These are phyloP conservation scores for Cotesia glomerata DNA, from an alignment of 1,140 invertebrate species.

Conservation along the genomic window DNA sequence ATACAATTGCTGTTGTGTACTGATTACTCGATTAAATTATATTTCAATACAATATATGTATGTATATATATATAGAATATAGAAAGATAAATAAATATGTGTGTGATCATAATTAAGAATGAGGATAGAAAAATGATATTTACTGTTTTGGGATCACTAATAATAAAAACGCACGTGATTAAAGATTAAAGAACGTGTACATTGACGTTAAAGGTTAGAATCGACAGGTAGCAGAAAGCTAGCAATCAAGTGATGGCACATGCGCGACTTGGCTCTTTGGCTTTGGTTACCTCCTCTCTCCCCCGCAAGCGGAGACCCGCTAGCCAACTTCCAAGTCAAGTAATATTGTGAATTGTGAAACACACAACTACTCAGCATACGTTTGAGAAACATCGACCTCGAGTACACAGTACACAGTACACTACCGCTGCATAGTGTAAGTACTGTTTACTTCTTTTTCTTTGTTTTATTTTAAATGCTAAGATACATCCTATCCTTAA, in stretches of 20 bases:
- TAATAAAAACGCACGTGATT: slow-evolving; percentile 28
- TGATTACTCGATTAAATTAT: no score
- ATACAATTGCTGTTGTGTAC: no score
- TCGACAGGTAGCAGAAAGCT: slow-evolving; percentile 52
- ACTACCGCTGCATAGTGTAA: background rate
- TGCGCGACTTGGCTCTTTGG: slow-evolving; percentile 33
- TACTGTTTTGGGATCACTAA: background rate
- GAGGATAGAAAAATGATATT: no score
- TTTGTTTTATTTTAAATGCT: no score
- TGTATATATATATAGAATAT: no score
- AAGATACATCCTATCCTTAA: no score
- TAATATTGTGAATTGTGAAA: background rate
- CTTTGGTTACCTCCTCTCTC: background rate
- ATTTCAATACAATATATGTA: no score
- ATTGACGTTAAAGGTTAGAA: slow-evolving; percentile 58
- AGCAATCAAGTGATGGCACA: slow-evolving; percentile 36
- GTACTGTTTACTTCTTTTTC: background rate
- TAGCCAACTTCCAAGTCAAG: background rate
- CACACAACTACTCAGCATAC: background rate
- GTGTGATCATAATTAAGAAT: no score
- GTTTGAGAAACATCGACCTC: slow-evolving; percentile 20
- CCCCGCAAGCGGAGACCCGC: background rate
- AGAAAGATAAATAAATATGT: no score
- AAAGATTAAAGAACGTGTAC: slow-evolving; percentile 42
- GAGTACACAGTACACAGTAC: background rate